These are phyloP conservation scores for Fistularia tabacaria DNA, from an alignment of 2,797 vertebrate genomes.

Conservation along the genomic window DNA sequence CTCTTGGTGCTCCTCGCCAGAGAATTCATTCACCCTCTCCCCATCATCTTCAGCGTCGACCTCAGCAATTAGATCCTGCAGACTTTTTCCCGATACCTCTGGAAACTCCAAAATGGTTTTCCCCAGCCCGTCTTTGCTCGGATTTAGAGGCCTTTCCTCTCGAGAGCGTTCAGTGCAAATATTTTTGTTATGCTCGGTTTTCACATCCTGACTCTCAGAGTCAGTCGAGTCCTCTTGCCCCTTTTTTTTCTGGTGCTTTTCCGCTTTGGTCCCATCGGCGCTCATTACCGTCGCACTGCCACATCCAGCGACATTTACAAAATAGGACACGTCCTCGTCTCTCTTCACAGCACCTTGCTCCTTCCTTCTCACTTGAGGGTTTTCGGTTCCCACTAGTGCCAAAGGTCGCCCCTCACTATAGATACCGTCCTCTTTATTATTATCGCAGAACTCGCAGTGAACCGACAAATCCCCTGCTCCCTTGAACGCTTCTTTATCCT, in stretches of 20 bases:
- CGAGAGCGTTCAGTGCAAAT: background rate
- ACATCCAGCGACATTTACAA: conserved; percentile 36
- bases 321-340: conserved; percentile 48
- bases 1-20: conserved; percentile 71
- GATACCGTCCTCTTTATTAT: conserved; percentile 41
- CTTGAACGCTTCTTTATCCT: conserved; percentile 25
- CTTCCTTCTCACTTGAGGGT: conserved; percentile 47
- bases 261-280: conserved; percentile 30
- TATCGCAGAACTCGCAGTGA: conserved; percentile 7
- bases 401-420: conserved; percentile 44
- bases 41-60: conserved; percentile 19
- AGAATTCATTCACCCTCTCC: conserved; percentile 69
- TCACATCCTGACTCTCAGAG: conserved; percentile 27
- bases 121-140: background rate
- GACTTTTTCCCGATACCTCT: conserved; percentile 32
- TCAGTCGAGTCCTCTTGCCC: conserved; percentile 18
- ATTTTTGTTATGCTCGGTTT: conserved; percentile 17
- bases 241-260: conserved; percentile 18
- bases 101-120: conserved; percentile 29
- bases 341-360: conserved; percentile 40
- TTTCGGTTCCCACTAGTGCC: conserved; percentile 26
- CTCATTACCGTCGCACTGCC: conserved; percentile 18
- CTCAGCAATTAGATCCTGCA: conserved; percentile 35
- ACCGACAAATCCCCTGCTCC: conserved; percentile 26
- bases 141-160: background rate